Base-by-base conservation (phyloP, 2,113 vertebrate species). In the Aspiorhynchus laticeps region DNA sequence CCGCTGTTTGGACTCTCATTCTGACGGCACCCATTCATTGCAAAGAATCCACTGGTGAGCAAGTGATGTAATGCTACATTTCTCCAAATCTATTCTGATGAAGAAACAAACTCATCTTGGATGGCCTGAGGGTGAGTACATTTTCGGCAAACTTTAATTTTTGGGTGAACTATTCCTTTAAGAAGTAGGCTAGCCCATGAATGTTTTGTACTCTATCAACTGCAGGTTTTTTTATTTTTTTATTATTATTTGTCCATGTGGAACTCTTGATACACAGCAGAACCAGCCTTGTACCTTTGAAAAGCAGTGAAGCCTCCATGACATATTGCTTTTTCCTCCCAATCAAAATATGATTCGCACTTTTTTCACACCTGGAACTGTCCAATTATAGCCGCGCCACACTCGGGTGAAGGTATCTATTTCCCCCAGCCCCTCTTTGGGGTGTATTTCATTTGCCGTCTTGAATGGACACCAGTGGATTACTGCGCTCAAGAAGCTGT, bases 401-500 rank as follows among this genome's bases (percentile, higher is more conserved):
- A 91, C 89, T 92, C 90, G 85, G 85, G 85, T 84, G 88, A 87
- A 81, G 88, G 88, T 78, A 83, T 85, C 87, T 85, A 90, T 89
- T 77, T 89, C 91, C 88, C 85, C 90, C 85, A 86, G 87, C 87
- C 15, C 90, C 91, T 91, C 92, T 90, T 90, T 88, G 74, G 85
- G 90, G 88, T 88, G 63, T 83, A 26, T 92, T 93, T 94, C 90
- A 93, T 94, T 94, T 93, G 91, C 91, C 90, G 89, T 90, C 91
- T 92, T 91, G 92, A 93, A 92, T 92, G 89, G 89, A 93, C 91
- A 91, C 92, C 92, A 91, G 86, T 84, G 91, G 92, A 93, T 94
- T 92, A 93, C 91, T 91, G 91, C 92, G 93, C 92, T 92, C 93
- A 93, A 92, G 91, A 89, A 93, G 91, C 93, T 93, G 93, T 95